phyloP scores from a whole-genome alignment of 2,113 vertebrate genomes.

The Ploceus nigricollis region DNA sequence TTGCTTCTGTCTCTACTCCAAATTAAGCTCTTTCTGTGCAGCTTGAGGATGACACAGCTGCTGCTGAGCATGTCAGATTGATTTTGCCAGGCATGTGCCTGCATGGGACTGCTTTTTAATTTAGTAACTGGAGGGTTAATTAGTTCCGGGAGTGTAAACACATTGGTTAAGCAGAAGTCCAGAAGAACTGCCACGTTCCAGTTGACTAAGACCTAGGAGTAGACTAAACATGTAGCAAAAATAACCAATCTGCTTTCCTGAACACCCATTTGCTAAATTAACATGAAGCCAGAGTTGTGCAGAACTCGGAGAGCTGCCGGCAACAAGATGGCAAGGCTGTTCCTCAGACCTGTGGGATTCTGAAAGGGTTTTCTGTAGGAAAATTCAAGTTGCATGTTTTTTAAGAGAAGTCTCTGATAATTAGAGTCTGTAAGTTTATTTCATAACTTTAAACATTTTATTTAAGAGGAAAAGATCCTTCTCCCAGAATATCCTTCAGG shows the following conservation, averaged over 20 bases:
- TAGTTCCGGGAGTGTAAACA: neutral
- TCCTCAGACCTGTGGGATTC: neutral
- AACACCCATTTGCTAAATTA: neutral
- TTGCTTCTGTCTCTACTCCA: neutral
- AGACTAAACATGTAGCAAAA: neutral
- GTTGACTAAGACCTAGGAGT: neutral
- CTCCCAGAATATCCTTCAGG: neutral
- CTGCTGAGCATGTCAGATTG: neutral
- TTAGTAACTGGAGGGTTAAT: conserved; percentile 7
- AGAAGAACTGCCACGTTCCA: neutral
- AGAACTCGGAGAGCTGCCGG: neutral
- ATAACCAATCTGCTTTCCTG: neutral
- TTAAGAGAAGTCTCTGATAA: neutral
- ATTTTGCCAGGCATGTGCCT: conserved; percentile 13
- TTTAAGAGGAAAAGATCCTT: neutral
- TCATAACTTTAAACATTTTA: neutral
- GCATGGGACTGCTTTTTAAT: neutral
- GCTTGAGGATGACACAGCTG: neutral
- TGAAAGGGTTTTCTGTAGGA: neutral
- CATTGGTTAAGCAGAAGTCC: neutral
- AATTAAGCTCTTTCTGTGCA: neutral
- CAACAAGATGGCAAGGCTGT: neutral
- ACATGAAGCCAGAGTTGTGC: neutral
- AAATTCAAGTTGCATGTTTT: neutral
- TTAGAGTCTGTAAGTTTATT: neutral